Evolutionary conservation across 1,140 invertebrate genomes (phyloP), one percentile per base, ranked within the genome.

Genomic region (Hycleus phaleratus): DNA sequence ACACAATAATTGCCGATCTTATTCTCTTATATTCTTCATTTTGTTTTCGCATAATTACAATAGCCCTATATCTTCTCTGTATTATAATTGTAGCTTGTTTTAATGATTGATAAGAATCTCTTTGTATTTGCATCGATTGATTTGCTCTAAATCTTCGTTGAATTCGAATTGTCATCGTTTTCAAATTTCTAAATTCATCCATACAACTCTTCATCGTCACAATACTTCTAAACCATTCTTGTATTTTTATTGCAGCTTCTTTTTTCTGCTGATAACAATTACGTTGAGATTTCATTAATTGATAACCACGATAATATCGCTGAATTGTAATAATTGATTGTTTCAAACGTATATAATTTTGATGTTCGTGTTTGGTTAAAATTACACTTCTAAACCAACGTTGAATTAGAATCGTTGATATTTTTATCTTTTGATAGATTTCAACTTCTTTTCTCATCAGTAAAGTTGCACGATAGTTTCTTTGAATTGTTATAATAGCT

Each of bases 81-180:
- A 76, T 59, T 12, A 59, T 51, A n/a, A 68, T 48, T 12, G 59
- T 55, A n/a, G 69, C 68, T 44, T 68, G 26, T 65, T 68, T 73
- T 38, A 71, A 51, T 50, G 58, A 56, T 38, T 74, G 44, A 48
- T 73, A 74, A 11, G 56, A 38, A 43, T 65, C 32, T 57, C 68
- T 64, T 63, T 74, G 58, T 42, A 59, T 42, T 66, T 65, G 73
- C 43, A 68, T 72, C 40, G 65, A 6, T 42, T 60, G 45, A 45
- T 68, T 66, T 2, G 74, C 72, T 11, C 63, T 50, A 64, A 73
- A 80, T 59, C 71, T 67, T 46, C 58, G 52, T 61, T 81, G 77
- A n/a, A 81, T 61, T 9, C 59, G 60, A 24, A 63, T 63, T 0
- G 67, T 68, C 3, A 74, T 73, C 0, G 55, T 55, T 46, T 61